Evolutionary conservation across 2,888 invertebrate genomes (phyloP).

Genomic region (Trichogramma dendrolimi): DNA sequence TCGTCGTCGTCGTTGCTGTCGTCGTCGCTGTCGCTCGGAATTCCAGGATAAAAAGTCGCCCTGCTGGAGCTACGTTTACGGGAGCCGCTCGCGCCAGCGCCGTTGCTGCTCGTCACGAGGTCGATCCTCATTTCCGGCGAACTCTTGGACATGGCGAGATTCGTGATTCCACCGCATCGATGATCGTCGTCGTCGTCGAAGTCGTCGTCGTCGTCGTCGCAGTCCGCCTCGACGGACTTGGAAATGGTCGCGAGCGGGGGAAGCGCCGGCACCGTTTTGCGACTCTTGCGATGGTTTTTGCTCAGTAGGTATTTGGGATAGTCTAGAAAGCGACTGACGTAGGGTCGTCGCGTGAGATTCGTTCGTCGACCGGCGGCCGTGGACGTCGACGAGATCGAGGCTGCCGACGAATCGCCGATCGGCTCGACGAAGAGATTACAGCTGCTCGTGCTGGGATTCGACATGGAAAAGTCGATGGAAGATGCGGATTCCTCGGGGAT

Average conservation of each 20-base stretch:
- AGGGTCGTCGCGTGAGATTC: background rate
- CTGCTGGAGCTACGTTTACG: too few relatives aligned
- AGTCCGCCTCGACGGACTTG: background rate
- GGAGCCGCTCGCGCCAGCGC: background rate
- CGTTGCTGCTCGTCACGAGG: background rate
- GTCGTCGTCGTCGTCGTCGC: too few relatives aligned
- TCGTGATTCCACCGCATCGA: too few relatives aligned
- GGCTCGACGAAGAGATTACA: background rate
- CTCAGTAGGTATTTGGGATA: too few relatives aligned
- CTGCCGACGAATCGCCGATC: slow-evolving; percentile 18
- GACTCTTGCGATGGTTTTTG: too few relatives aligned
- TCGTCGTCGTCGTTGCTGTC: slow-evolving; percentile 22
- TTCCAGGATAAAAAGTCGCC: too few relatives aligned
- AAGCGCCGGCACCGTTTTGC: background rate
- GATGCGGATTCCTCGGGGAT: too few relatives aligned
- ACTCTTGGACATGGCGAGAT: slow-evolving; percentile 19
- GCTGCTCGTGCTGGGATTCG: too few relatives aligned
- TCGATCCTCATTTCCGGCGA: slow-evolving; percentile 25
- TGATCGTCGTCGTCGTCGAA: too few relatives aligned
- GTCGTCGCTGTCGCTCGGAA: slow-evolving; percentile 18
- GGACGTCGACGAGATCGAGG: slow-evolving; percentile 17
- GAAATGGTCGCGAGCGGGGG: background rate
- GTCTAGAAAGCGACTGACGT: background rate
- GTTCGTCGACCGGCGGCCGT: background rate
- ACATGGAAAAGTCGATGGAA: too few relatives aligned